Base-by-base conservation (phyloP, 1,140 invertebrate species). In the Ceratina calcarata region DNA sequence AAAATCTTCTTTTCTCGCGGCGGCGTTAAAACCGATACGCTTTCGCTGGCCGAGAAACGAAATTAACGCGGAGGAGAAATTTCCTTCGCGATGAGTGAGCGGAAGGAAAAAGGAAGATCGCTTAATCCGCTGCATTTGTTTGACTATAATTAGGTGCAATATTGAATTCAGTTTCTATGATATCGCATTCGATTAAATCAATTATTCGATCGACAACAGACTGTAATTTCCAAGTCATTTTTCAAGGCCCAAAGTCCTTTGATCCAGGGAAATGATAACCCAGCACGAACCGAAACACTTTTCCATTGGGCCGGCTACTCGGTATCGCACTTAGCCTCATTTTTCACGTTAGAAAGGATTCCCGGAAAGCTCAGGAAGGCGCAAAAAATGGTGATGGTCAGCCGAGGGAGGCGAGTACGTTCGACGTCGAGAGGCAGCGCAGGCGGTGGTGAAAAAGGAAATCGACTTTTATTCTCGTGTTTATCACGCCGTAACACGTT, bases 281-380 rank as follows among this genome's bases (percentile, higher is more conserved):
- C 13, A 79, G 61, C 53, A 37, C 20, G 61, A 73, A 73, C 22
- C 70, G 49, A 79, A 66, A 74, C 60, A 73, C 73, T 79, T 79
- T 58, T 49, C 77, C 77, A 51, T 53, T 70, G 55, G 37, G 22
- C 55, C 62, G 66, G 78, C 74, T 79, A 79, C 78, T 66, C 78
- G 71, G 66, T 60, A 66, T 79, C 70, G 78, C 70, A 73, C 78
- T 79, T 79, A 79, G 78, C 51, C 55, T 74, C 78, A 79, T 79
- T 79, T 79, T 79, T 79, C 78, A 79, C 78, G 71, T 79, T 74
- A 65, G 62, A 60, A 79, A 57, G 62, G 71, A 65, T 67, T 51
- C 15, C 60, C 10, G 53, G 18, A n/a, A 61, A 49, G 49, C 57
- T 32, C 3, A 16, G 18, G 51, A 24, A 58, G n/a, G 51, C n/a